These are phyloP conservation scores for Choloepus didactylus DNA, from an alignment of 2,797 vertebrate species.

Conservation along the genomic window DNA sequence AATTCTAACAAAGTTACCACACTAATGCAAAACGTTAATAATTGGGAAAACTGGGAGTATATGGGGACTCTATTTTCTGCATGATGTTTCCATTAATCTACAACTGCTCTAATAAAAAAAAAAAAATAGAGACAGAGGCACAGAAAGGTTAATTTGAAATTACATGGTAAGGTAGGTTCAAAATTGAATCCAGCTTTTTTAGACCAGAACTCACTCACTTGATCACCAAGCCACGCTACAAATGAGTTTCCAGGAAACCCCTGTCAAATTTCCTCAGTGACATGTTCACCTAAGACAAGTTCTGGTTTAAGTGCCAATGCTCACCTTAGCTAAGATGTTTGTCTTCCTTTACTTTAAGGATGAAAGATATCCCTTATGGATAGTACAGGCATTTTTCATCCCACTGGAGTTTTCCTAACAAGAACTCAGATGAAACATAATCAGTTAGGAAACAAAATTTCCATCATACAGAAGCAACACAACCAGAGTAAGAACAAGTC, in stretches of 20 bases:
- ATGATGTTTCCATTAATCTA: too few relatives aligned
- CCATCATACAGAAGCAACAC: neutral
- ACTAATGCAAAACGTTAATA: too few relatives aligned
- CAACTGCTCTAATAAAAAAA: too few relatives aligned
- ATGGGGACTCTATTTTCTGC: too few relatives aligned
- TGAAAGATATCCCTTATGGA: too few relatives aligned
- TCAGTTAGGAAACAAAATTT: neutral
- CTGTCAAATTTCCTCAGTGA: neutral
- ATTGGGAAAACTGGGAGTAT: too few relatives aligned
- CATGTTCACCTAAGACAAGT: fast-evolving
- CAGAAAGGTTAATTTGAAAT: too few relatives aligned
- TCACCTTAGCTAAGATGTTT: fast-evolving
- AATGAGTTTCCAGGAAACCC: neutral
- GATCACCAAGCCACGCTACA: neutral
- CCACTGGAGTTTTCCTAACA: neutral
- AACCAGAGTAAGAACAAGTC: neutral
- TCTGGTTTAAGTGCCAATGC: fast-evolving
- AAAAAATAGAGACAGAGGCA: too few relatives aligned
- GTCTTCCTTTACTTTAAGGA: neutral
- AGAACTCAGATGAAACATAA: neutral
- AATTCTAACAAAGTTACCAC: too few relatives aligned
- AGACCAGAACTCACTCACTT: neutral
- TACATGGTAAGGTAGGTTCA: too few relatives aligned
- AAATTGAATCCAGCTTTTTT: neutral
- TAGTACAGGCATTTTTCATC: too few relatives aligned